phyloP scores from a whole-genome alignment of 2,797 vertebrate genomes.

The Phyllotis vaccarum region DNA sequence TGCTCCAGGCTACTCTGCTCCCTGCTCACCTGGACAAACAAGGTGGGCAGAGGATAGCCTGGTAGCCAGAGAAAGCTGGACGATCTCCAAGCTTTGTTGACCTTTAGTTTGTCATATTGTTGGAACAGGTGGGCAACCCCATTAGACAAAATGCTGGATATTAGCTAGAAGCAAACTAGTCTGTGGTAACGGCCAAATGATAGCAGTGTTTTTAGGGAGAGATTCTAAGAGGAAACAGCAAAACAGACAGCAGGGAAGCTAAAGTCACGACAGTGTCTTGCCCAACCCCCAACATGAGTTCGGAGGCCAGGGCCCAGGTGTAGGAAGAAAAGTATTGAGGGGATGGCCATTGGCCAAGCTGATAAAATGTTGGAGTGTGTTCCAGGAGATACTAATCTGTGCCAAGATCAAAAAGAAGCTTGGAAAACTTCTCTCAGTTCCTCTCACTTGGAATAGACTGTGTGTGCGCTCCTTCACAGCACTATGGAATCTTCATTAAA shows the following conservation, averaged over 20 bases:
- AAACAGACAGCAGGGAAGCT: not conserved
- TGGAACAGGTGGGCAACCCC: not conserved
- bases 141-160: not conserved
- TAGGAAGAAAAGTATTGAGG: not conserved
- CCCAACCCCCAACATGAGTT: not conserved
- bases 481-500: not conserved
- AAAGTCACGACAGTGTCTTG: not conserved
- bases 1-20: not conserved
- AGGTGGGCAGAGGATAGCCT: not conserved
- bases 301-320: no score
- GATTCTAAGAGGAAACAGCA: not conserved
- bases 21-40: not conserved
- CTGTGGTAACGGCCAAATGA: not conserved
- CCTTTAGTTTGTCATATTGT: not conserved
- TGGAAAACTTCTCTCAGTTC: not conserved
- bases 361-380: not conserved
- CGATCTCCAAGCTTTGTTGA: not conserved
- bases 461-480: not conserved
- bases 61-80: conserved; percentile 4
- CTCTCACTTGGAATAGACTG: not conserved
- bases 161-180: not conserved
- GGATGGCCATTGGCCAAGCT: not conserved
- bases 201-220: not conserved
- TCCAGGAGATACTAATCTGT: conserved; percentile 6
- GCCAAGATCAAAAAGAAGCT: not conserved